phyloP scores from a whole-genome alignment of 2,113 vertebrate genomes.

The Boulengeromyrus knoepffleri region DNA sequence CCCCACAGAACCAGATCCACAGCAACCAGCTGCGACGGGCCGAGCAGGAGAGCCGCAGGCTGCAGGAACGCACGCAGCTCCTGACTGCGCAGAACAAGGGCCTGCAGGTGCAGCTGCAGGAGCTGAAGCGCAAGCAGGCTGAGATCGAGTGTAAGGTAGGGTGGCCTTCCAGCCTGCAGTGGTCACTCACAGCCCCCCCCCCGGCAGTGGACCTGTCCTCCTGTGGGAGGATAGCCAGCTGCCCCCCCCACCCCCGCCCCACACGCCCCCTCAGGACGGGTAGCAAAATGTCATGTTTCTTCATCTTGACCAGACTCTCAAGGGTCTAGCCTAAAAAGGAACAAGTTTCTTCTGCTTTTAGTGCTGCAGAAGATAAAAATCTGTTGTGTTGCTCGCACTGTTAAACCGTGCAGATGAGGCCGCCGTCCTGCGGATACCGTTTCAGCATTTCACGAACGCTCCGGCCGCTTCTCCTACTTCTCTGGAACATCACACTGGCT shows the following conservation, averaged over 20 bases:
- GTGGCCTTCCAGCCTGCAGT: no score
- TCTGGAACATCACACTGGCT: neutral
- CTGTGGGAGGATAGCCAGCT: neutral
- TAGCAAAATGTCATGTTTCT: neutral
- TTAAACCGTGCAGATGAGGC: neutral
- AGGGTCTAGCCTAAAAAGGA: slow-evolving; percentile 27
- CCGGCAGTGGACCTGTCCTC: neutral
- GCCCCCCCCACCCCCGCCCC: neutral
- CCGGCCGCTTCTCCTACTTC: no score
- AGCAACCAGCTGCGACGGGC: slow-evolving; percentile 85
- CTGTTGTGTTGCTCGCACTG: neutral
- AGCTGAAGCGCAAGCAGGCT: slow-evolving; percentile 83
- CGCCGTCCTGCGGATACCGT: neutral
- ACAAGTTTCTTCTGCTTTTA: slow-evolving; percentile 30
- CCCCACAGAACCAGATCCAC: slow-evolving; percentile 83
- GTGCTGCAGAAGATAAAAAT: neutral
- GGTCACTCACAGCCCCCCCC: neutral
- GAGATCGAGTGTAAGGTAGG: slow-evolving; percentile 95
- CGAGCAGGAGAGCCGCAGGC: slow-evolving; percentile 69
- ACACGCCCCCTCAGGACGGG: neutral
- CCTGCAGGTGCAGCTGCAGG: slow-evolving; percentile 72
- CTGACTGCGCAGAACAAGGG: slow-evolving; percentile 83
- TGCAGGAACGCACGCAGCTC: slow-evolving; percentile 72
- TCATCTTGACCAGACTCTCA: slow-evolving; percentile 6
- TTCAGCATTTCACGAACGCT: neutral